phyloP scores from a whole-genome alignment of 35 echinoderm and acorn worm species.

The Heliocidaris tuberculata region DNA sequence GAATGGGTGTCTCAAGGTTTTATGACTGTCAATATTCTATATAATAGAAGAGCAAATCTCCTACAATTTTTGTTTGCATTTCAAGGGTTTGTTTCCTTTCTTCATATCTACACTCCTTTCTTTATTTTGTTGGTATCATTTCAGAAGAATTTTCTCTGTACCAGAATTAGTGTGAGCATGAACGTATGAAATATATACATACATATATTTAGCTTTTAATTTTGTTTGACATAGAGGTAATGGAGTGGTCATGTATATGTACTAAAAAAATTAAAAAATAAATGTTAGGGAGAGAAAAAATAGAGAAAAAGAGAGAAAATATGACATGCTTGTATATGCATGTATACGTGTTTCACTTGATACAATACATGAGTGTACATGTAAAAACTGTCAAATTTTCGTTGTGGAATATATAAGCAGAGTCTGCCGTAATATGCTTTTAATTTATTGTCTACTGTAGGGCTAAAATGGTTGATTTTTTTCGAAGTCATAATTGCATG shows the following conservation, averaged over 20 bases:
- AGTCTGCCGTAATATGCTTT: no score
- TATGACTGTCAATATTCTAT: no score
- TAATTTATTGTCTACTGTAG: background rate
- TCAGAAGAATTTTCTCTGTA: background rate
- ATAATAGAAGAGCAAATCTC: no score
- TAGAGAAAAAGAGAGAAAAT: background rate
- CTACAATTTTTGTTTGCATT: no score
- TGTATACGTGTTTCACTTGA: background rate
- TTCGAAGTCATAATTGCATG: background rate
- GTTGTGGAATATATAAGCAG: no score
- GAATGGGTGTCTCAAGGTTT: no score
- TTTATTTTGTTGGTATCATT: background rate
- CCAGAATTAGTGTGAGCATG: background rate
- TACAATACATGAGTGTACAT: background rate
- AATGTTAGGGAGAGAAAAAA: background rate
- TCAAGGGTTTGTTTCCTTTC: background rate
- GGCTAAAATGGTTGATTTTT: background rate
- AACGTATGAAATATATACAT: background rate
- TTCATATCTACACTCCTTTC: background rate
- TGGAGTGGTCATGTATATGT: background rate
- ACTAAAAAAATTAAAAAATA: background rate
- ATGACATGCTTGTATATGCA: background rate
- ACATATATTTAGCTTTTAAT: background rate
- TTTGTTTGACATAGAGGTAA: background rate
- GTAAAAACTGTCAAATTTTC: no score